These are phyloP conservation scores for Caerostris darwini DNA, from an alignment of 1,140 invertebrate species.

Conservation along the genomic window DNA sequence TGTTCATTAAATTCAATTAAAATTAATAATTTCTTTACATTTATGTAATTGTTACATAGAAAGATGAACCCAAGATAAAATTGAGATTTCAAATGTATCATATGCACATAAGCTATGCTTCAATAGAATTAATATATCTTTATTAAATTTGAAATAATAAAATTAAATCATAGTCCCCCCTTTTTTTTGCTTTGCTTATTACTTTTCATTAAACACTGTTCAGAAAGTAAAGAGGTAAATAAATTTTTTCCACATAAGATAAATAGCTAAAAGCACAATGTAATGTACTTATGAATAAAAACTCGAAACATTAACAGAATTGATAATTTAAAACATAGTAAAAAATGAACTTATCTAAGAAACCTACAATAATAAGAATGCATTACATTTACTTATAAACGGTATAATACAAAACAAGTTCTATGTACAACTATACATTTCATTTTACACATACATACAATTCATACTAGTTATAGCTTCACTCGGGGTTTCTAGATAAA, in stretches of 20 bases:
- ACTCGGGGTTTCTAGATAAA: conserved; percentile 1
- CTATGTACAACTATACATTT: neutral
- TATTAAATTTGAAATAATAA: too few relatives aligned
- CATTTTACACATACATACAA: conserved; percentile 6
- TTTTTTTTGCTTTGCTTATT: too few relatives aligned
- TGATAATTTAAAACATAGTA: neutral
- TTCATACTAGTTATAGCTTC: neutral
- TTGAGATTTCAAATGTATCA: too few relatives aligned
- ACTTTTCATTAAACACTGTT: too few relatives aligned
- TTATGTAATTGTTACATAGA: too few relatives aligned
- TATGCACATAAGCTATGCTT: too few relatives aligned
- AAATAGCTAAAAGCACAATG: neutral
- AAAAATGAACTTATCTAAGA: neutral
- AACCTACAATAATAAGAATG: neutral
- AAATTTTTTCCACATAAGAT: neutral
- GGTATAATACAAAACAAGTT: conserved; percentile 2
- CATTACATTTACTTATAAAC: neutral
- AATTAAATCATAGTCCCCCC: too few relatives aligned
- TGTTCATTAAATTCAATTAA: too few relatives aligned
- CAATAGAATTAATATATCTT: too few relatives aligned
- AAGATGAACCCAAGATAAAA: too few relatives aligned
- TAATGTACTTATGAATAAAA: neutral
- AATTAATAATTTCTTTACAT: too few relatives aligned
- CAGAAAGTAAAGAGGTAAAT: too few relatives aligned
- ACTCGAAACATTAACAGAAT: neutral